Evolutionary conservation across 2,797 vertebrate species (phyloP), one percentile per base, ranked within the genome.

Genomic region (Lutjanus argentimaculatus): DNA sequence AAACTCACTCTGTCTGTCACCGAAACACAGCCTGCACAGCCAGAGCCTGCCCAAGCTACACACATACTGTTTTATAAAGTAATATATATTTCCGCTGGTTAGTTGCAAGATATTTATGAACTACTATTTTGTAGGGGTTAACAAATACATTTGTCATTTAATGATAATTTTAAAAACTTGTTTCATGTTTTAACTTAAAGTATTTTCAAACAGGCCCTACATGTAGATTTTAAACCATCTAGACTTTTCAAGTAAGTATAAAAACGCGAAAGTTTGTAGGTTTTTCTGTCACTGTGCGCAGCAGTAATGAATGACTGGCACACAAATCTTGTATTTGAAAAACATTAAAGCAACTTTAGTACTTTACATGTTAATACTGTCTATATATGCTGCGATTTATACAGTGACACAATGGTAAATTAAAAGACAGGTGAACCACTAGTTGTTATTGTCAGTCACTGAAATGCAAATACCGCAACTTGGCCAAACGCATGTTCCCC

Each of bases 1-100:
- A 86, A 86, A 85, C 86, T 86, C 71, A 82, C 77, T 77, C 46
- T 56, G 83, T 81, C 57, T 42, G 78, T 79, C 78, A 67, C 46
- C 74, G 46, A 61, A 85, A 76, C 79, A 75, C 77, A 75, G 63
- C 36, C 62, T 7, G 57, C 61, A 74, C 68, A 55, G 77, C 55
- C 56, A 21, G 8, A 49, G 55, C 21, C 21, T 0, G 1, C 7
- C 40, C 8, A 14, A 3, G 1, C 10, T 52, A 2, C 7, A 10
- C 55, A 12, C 1, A 25, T 11, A 13, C 36, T 5, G 15, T 51
- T 59, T 5, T n/a, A 22, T 4, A 9, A 46, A 46, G 14, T 46
- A 46, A n/a, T 52, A 17, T 8, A 16, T 22, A 30, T 65, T 64
- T 71, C n/a, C 30, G 52, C 16, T 56, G 9, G 53, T 36, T 43